Evolutionary conservation across 2,113 vertebrate species (phyloP).

Genomic region (Mus spicilegus): DNA sequence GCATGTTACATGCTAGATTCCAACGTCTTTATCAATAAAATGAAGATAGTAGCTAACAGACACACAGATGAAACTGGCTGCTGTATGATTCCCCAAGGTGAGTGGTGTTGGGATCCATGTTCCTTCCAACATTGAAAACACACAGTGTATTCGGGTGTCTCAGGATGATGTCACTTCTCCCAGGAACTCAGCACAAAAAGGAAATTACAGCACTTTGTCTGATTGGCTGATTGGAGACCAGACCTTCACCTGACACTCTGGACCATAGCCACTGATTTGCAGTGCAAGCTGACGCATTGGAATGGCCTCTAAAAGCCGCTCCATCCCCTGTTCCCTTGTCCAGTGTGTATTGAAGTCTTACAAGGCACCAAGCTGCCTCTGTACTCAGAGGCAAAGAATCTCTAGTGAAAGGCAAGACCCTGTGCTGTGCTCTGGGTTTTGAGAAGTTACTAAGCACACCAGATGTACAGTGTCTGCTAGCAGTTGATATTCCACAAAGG

Average conservation of each 20-base stretch:
- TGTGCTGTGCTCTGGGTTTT: neutral
- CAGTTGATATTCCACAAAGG: neutral
- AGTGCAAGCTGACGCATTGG: neutral
- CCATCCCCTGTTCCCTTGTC: neutral
- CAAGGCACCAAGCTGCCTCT: neutral
- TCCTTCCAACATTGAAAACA: neutral
- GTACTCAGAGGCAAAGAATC: no score
- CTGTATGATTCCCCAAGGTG: neutral
- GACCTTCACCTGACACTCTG: neutral
- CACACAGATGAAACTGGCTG: neutral
- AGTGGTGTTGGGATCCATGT: neutral
- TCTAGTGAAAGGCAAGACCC: neutral
- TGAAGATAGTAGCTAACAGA: neutral
- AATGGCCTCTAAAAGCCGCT: neutral
- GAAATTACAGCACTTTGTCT: neutral
- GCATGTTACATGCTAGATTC: neutral
- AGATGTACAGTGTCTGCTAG: accelerated
- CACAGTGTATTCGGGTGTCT: neutral
- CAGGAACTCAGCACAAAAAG: neutral
- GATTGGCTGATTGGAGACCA: neutral
- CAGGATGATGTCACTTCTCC: neutral
- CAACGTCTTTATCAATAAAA: neutral
- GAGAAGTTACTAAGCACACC: neutral
- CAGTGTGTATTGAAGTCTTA: neutral
- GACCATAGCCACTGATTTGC: neutral